phyloP scores from a whole-genome alignment of 2,797 vertebrate genomes.

The Nyctalus aviator region DNA sequence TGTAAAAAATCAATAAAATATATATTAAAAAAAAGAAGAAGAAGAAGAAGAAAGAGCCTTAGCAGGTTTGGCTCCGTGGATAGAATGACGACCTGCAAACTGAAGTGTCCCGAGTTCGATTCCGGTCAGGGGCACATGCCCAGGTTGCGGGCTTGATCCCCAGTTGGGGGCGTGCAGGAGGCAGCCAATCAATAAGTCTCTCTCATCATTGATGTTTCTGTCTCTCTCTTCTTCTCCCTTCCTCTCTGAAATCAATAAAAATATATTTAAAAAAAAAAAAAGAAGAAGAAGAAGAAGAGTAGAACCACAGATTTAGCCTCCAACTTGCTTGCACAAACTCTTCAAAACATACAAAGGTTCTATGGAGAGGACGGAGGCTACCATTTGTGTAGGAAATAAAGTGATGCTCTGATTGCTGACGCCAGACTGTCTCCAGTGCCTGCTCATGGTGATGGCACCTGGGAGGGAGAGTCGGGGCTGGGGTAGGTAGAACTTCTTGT shows the following conservation, averaged over 20 bases:
- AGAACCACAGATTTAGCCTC: neutral
- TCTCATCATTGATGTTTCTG: no score
- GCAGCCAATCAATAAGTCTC: no score
- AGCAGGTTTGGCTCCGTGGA: no score
- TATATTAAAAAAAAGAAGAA: no score
- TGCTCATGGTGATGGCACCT: neutral
- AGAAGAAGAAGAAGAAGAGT: neutral
- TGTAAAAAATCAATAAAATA: no score
- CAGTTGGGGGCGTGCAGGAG: no score
- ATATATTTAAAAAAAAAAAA: neutral
- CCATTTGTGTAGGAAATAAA: neutral
- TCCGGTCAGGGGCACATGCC: no score
- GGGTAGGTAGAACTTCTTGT: neutral
- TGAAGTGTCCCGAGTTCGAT: no score
- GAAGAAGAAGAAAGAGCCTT: neutral
- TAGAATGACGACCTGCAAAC: no score
- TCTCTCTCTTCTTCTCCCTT: no score
- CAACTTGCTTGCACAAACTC: neutral
- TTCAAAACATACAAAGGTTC: neutral
- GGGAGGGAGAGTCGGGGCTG: neutral
- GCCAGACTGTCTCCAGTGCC: neutral
- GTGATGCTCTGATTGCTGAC: accelerated
- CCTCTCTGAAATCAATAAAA: no score
- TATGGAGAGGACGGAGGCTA: neutral
- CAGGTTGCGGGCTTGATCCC: neutral